Base-by-base conservation (phyloP, 1,140 invertebrate species). In the Pogonognathellus flavescens region DNA sequence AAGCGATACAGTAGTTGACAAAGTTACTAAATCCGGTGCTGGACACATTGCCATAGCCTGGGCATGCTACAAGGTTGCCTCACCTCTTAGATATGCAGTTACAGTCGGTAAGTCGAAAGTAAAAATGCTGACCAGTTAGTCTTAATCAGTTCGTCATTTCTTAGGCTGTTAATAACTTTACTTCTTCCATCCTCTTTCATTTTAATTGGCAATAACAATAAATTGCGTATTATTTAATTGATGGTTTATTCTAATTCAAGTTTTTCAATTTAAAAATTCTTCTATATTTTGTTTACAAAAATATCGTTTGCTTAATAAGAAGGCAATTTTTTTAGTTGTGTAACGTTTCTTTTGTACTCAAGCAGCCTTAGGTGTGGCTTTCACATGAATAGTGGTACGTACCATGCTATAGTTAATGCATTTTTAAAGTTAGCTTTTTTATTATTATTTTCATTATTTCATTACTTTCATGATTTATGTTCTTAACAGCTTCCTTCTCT, bases 21-120 rank as follows among this genome's bases (percentile, higher is more conserved):
- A 94, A 72, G 91, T 98, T 81, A 93, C 92, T 89, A 93, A 94
- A 84, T 95, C 95, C 0, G 93, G 93, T 89, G 94, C 96, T 89
- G 97, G 97, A n/a, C 94, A 97, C 91, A 92, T 96, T 90, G 97
- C 97, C 16, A 92, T 98, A 18, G 93, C 96, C 0, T 97, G 97
- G 91, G 94, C 96, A 7, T 92, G 97, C 89, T 99, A 98, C 90
- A 98, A 99, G 93, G 92, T 98, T 87, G 94, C 94, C 16, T 97
- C 97, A 22, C 97, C 97, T 1, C 89, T 96, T 16, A 92, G 97
- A 88, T 99, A 98, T 91, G 95, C 96, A 3, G 94, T 98, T 0
- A 98, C 97, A 41, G 89, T 99, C 88, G 95, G 94, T 95, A 92
- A 16, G 41, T 81, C 10, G 3, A 60, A 41, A 31, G 2, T 4